Conservation (phyloP, 2,113 vertebrate genomes). For the Tichodroma muraria region DNA sequence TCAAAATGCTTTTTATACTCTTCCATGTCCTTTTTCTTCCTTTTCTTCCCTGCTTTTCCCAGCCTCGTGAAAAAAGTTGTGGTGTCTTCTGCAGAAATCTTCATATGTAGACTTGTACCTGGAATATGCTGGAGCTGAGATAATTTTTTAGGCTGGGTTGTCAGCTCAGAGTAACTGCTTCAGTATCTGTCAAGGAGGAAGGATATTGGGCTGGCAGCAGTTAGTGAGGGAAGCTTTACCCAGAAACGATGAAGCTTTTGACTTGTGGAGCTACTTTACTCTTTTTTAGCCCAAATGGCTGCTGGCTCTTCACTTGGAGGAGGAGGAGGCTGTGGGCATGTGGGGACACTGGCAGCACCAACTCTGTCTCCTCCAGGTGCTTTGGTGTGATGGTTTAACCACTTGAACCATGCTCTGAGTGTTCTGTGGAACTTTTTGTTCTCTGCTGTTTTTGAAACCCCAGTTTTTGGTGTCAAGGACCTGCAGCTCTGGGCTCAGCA, state of each 20-base stretch:
- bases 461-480: neutral
- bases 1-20: neutral
- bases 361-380: neutral
- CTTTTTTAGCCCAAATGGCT: neutral
- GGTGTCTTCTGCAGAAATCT: neutral
- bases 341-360: neutral
- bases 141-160: neutral
- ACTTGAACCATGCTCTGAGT: neutral
- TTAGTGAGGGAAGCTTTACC: neutral
- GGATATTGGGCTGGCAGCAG: neutral
- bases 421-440: neutral
- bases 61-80: neutral
- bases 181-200: neutral
- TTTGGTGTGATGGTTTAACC: neutral
- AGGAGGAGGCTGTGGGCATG: neutral
- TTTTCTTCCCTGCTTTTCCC: neutral
- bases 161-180: neutral
- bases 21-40: neutral
- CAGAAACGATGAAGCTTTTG: neutral
- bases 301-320: neutral
- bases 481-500: neutral
- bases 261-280: neutral
- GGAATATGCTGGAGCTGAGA: neutral
- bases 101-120: neutral
- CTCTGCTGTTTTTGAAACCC: neutral